Evolutionary conservation across 2,113 vertebrate genomes (phyloP), one percentile per base, ranked within the genome.

Genomic region (Chaenogobius annularis): DNA sequence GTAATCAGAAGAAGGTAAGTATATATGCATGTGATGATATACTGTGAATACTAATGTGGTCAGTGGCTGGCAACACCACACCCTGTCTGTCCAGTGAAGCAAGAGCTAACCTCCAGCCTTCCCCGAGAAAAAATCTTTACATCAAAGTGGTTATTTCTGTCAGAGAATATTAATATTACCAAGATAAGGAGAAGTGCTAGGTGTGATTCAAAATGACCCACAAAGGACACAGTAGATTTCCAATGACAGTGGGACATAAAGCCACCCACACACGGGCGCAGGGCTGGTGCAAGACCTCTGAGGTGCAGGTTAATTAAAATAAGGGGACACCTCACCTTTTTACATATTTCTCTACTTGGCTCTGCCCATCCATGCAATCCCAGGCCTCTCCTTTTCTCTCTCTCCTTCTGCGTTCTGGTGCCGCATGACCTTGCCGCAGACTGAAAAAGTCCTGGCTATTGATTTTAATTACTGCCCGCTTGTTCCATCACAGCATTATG

Each of bases 401-500:
- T 81, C 54, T 68, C 70, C n/a, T 89, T 56, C 75, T 72, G 76
- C 77, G 78, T 61, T 44, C 70, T 69, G 80, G 75, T 90, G 92
- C 84, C 90, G 87, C 91, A 88, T 95, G 95, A 97, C 95, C 96
- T 98, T 97, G 96, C 92, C 94, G 90, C 91, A 93, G 92, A 94
- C 94, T 92, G 91, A 74, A 90, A 89, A 92, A 95, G 91, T 96
- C 92, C 94, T 93, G 91, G 91, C 92, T 95, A 97, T 96, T 96
- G 95, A 98, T 98, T 98, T 98, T 97, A 98, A 98, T 98, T 96
- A 94, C 90, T 92, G 92, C 91, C 59, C 90, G 93, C 94, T 94
- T 92, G 92, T 94, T 90, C 92, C 91, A 90, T 93, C 93, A 90
- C 94, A 94, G 94, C 85, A 92, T 94, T 93, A 94, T 92, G 93